Evolutionary conservation across 30 jellyfish, hydroid and myxozoan species (phyloP), one percentile per base, ranked within the genome.

Genomic region (Aurelia sp.): DNA sequence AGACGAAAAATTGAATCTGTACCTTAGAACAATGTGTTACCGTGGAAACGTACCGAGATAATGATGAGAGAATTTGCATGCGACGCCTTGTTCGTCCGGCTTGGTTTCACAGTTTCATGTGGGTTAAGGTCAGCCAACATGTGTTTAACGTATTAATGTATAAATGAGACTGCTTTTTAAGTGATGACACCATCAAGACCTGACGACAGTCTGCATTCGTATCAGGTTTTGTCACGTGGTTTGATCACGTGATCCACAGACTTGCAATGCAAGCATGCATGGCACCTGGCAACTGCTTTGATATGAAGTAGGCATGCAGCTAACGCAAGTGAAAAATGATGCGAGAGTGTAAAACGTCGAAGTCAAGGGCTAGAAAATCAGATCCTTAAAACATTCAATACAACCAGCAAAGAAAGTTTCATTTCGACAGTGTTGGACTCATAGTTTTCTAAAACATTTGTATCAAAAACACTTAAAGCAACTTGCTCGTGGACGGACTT

Each of bases 41-140:
- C 74, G 62, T 70, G 91, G 85, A 58, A 70, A 82, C 81, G 59
- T 27, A 52, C 16, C 44, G 18, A 64, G 78, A 84, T 82, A 82
- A 82, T 84, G 91, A 82, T 19, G 79, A 82, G 91, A 69, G 85
- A 82, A 47, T 31, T 68, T 23, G 91, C 91, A 82, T 82, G 91
- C 31, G 91, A 52, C 91, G 91, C 91, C 91, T 67, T 12, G 76
- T 82, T 78, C 85, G 91, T 82, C 91, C 91, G 91, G 90, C 30
- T 70, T 74, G 91, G 91, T 82, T 82, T 82, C 91, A 59, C 91
- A 70, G 91, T 74, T 82, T 11, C 61, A 44, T 59, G 40, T 44
- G 63, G 86, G 86, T 76, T 61, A 70, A 70, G 91, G 91, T 82
- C 91, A 82, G 61, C 44, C 66, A 27, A 66, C 79, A 67, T 67